A percentile compares a stretch with the other conserved stretches of the same genome.
phyloP scores from a whole-genome alignment of 2,888 invertebrate genomes.

The Strigamia transsilvanica region DNA sequence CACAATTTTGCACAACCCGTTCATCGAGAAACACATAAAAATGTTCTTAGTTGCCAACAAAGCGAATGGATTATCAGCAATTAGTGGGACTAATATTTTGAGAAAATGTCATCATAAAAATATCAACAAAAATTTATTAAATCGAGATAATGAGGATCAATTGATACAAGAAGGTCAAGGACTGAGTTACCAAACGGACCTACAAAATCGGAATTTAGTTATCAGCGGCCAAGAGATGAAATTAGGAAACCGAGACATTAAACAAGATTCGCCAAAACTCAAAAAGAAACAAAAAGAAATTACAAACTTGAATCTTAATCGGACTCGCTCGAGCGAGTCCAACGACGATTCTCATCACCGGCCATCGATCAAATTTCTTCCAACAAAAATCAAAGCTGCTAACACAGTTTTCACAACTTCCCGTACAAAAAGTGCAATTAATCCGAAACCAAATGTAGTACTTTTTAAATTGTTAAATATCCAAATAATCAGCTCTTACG shows the following conservation, averaged over 20 bases:
- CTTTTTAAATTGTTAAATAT: not conserved
- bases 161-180: constrained; percentile 1
- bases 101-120: not conserved
- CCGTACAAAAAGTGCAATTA: no score
- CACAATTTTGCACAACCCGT: not conserved
- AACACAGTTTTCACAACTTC: no score
- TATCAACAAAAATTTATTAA: not conserved
- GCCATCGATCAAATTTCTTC: not conserved
- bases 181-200: not conserved
- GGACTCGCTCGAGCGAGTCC: no score
- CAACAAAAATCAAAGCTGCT: not conserved
- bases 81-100: not conserved
- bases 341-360: not conserved
- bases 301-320: not conserved
- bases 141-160: not conserved
- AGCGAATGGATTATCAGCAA: not conserved
- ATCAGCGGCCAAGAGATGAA: constrained; percentile 21
- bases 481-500: not conserved
- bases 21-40: not conserved
- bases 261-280: not conserved
- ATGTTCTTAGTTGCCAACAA: not conserved
- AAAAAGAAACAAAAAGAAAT: not conserved
- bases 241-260: not conserved
- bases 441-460: not conserved
- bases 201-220: not conserved